phyloP scores from a whole-genome alignment of 2,888 invertebrate genomes.

The Drosophila pullipes region DNA sequence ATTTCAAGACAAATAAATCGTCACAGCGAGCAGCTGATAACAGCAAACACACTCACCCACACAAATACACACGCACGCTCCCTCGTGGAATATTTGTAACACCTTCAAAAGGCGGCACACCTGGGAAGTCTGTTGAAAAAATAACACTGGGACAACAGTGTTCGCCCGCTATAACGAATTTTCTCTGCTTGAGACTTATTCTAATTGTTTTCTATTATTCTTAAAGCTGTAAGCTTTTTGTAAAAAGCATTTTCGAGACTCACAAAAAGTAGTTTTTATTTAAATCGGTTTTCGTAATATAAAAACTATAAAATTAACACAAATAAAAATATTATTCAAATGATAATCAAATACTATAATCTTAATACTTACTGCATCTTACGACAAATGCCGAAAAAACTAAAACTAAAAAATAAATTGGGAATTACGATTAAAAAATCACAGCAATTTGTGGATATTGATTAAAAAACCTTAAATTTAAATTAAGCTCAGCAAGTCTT shows the following conservation, averaged over 20 bases:
- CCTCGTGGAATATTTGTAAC: slow-evolving; percentile 48
- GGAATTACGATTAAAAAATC: not conserved
- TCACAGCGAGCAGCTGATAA: slow-evolving; percentile 33
- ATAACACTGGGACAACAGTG: not conserved
- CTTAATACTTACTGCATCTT: not conserved
- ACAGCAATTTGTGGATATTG: not conserved
- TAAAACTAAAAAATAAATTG: not conserved
- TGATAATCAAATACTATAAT: not conserved
- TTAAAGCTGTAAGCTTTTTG: not conserved
- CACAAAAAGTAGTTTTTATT: not conserved
- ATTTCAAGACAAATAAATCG: slow-evolving; percentile 45
- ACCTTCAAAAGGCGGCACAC: slow-evolving; percentile 54
- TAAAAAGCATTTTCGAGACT: not conserved
- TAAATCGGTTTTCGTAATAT: not conserved
- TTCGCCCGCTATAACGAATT: not conserved
- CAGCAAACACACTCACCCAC: slow-evolving; percentile 17
- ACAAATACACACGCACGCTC: not conserved
- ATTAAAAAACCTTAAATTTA: not conserved
- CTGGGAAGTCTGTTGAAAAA: slow-evolving; percentile 7
- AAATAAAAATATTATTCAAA: not conserved
- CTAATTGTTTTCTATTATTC: not conserved
- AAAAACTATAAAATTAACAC: not conserved
- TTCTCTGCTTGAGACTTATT: not conserved
- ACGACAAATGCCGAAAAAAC: not conserved
- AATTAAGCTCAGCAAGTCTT: not conserved